Evolutionary conservation across 64 coral and sea anemone species (phyloP), one percentile per base, ranked within the genome.

Genomic region (Montipora foliosa): DNA sequence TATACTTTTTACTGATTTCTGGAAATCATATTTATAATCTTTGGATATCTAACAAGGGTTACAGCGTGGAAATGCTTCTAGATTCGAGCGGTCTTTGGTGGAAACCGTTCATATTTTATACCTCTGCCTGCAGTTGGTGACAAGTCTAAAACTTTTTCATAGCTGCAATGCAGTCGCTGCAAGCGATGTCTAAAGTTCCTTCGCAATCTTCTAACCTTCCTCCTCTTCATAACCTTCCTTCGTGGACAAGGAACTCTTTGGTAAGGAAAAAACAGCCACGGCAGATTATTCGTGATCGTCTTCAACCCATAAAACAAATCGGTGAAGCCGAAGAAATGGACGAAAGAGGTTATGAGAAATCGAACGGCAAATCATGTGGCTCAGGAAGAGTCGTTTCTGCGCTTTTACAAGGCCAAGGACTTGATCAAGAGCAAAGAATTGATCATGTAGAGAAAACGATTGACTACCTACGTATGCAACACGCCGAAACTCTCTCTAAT

Each of bases 141-240:
- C 12, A 61, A 22, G 22, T 52, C 15, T 68, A 14, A 24, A 14
- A 2, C 17, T 45, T 55, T 70, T 21, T 57, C 53, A 0, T 21
- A 75, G 12, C 11, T 73, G 93, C 82, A 73, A 97, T 97, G 96
- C 96, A 97, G 84, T 77, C 96, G 10, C 73, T 95, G 61, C 93
- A 97, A 62, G 60, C 96, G 7, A 97, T 97, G 93, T 87, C 92
- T 64, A 97, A 97, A 74, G 92, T 21, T 71, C 93, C 96, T 64
- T n/a, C 96, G 8, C 93, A 94, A 71, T 67, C 96, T 47, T 81
- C 96, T 64, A 79, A 72, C 83, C 81, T 97, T 66, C 96, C 96
- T 49, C 96, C 96, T 17, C 82, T 97, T 74, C 96, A 97, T 77
- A 95, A 97, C 49, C 93, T 97, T 47, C 96, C 96, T 67, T 97